These are phyloP conservation scores for Ormyrus rosae DNA, from an alignment of 2,888 invertebrate genomes.

Conservation along the genomic window DNA sequence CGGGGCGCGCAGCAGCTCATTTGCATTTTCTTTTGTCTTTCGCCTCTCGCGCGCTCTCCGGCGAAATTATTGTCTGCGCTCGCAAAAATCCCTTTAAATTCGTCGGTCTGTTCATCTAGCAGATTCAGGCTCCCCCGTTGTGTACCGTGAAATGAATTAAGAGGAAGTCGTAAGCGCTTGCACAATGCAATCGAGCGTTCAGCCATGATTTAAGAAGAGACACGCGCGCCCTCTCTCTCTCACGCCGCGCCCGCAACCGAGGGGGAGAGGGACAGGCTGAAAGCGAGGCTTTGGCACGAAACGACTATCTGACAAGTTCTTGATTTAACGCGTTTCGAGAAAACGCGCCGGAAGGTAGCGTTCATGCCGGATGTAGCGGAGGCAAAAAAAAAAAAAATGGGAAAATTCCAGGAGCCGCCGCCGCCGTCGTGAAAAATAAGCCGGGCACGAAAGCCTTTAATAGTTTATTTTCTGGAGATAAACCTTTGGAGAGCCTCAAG, in stretches of 20 bases:
- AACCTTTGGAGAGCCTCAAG: neutral
- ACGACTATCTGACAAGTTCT: neutral
- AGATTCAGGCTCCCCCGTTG: neutral
- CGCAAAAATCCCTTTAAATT: too few species aligned
- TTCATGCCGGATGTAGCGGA: neutral
- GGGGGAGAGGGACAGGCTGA: neutral
- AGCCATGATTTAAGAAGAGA: neutral
- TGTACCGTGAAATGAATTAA: neutral
- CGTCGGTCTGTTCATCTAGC: neutral
- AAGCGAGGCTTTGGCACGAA: too few species aligned
- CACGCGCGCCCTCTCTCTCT: neutral
- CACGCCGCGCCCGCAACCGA: neutral
- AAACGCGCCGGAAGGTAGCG: neutral
- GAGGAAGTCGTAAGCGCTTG: neutral
- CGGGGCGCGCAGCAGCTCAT: too few species aligned
- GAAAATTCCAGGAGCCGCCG: neutral
- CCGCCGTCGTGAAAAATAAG: neutral
- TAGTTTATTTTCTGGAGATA: constrained; percentile 6
- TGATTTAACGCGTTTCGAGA: constrained; percentile 1
- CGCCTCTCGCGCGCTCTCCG: too few species aligned
- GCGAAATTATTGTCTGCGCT: too few species aligned
- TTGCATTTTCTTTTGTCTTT: too few species aligned
- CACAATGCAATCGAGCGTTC: neutral
- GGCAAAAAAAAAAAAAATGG: neutral
- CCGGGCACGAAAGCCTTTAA: constrained; percentile 1